Conservation (phyloP, 2,113 vertebrate genomes). For the Ictalurus punctatus region DNA sequence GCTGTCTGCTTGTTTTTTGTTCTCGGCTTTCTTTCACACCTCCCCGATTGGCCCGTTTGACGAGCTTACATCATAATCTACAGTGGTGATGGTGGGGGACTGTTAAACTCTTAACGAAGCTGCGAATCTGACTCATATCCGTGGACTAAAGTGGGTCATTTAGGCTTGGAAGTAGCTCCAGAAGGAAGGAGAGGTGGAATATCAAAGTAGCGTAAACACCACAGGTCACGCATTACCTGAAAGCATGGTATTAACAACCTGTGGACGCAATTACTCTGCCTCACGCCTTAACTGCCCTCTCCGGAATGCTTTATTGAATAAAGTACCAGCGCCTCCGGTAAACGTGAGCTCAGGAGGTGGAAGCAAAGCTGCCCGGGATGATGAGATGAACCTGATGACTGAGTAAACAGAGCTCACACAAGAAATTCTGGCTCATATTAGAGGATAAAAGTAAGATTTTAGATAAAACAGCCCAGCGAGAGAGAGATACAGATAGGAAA, state of each 20-base stretch:
- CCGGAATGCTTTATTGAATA: constrained; percentile 7
- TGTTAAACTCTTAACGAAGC: not conserved
- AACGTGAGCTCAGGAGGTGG: constrained; percentile 15
- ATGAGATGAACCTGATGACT: constrained; percentile 55
- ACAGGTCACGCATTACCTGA: constrained; percentile 20
- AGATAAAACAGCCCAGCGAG: not conserved
- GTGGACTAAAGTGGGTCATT: not conserved
- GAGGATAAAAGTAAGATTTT: constrained; percentile 8
- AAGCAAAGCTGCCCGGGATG: not conserved
- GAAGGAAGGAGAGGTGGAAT: not conserved
- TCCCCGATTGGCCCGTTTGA: not conserved
- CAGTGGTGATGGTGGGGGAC: too few relatives aligned
- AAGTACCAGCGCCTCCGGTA: not conserved
- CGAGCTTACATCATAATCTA: constrained; percentile 4
- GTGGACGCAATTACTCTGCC: constrained; percentile 12
- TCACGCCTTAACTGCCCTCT: constrained; percentile 30
- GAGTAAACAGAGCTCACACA: constrained; percentile 32
- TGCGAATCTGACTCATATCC: not conserved
- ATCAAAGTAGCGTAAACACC: not conserved
- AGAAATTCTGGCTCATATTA: not conserved
- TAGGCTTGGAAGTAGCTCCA: not conserved
- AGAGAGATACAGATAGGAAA: not conserved
- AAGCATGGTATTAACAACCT: constrained; percentile 25
- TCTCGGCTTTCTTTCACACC: not conserved
- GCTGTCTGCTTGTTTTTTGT: constrained; percentile 31